phyloP scores from a whole-genome alignment of 2,888 invertebrate species.

The Rhingia campestris region DNA sequence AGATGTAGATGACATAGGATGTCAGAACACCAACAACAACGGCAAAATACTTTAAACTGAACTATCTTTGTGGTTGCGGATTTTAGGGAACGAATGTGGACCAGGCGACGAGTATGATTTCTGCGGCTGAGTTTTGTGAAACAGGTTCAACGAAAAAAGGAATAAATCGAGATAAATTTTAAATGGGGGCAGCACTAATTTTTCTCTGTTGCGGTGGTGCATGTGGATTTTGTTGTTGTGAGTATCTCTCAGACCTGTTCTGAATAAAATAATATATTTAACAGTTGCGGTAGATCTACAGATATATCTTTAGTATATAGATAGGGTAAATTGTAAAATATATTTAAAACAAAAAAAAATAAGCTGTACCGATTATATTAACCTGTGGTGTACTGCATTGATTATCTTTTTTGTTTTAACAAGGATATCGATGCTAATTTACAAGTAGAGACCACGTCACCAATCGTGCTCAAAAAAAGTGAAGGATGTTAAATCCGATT shows the following conservation, averaged over 20 bases:
- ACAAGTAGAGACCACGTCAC: too few relatives aligned
- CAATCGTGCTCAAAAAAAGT: too few relatives aligned
- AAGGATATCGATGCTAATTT: too few relatives aligned
- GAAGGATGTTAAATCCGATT: too few relatives aligned
- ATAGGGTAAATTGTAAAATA: too few relatives aligned
- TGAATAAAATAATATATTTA: conserved; percentile 6
- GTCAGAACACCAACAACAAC: conserved; percentile 3
- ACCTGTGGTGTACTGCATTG: neutral
- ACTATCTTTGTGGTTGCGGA: conserved; percentile 12
- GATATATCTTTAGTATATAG: neutral
- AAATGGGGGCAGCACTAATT: conserved; percentile 22
- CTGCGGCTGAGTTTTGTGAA: conserved; percentile 27
- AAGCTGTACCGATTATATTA: too few relatives aligned
- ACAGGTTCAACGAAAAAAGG: conserved; percentile 40
- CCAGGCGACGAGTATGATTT: conserved; percentile 26
- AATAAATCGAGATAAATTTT: conserved; percentile 11
- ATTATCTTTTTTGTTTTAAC: too few relatives aligned
- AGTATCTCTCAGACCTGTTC: neutral
- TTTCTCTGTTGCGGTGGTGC: neutral
- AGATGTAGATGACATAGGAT: conserved; percentile 24
- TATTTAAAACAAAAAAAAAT: too few relatives aligned
- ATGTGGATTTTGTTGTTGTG: neutral
- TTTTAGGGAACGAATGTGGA: conserved; percentile 39
- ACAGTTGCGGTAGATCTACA: neutral
- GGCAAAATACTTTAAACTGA: neutral